Evolutionary conservation across 2,113 vertebrate species (phyloP).

Genomic region (Anolis carolinensis): DNA sequence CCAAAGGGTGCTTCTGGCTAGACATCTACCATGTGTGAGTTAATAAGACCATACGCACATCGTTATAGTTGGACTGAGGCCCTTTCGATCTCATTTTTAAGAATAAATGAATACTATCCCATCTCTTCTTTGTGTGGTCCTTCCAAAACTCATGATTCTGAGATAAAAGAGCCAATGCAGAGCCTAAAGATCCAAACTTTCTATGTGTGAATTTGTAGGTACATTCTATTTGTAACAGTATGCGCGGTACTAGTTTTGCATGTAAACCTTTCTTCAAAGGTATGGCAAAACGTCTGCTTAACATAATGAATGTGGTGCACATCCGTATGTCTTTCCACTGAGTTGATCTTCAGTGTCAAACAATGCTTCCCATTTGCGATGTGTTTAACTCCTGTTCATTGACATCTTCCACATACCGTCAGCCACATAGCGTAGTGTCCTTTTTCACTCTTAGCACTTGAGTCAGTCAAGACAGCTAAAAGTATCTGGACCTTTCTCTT

Average conservation of each 20-base stretch:
- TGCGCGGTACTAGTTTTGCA: neutral
- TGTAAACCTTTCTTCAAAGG: neutral
- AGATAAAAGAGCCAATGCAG: neutral
- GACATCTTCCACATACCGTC: neutral
- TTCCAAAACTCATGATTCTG: neutral
- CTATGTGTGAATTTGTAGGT: neutral
- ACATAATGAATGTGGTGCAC: neutral
- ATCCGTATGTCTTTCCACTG: neutral
- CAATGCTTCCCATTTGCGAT: neutral
- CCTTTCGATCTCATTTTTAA: neutral
- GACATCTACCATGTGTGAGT: neutral
- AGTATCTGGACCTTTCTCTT: neutral
- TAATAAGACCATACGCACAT: neutral
- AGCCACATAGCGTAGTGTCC: neutral
- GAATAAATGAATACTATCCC: neutral
- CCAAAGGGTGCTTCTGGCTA: neutral
- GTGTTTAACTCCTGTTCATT: neutral
- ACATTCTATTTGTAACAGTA: slow-evolving; percentile 1
- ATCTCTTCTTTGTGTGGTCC: neutral
- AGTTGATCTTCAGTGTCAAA: neutral
- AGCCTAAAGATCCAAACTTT: neutral
- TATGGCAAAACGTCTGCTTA: neutral
- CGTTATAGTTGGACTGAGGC: neutral
- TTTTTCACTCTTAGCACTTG: neutral
- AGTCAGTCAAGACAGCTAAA: slow-evolving; percentile 3